Conservation (phyloP, 2,113 vertebrate genomes). For the Ovibos moschatus region DNA sequence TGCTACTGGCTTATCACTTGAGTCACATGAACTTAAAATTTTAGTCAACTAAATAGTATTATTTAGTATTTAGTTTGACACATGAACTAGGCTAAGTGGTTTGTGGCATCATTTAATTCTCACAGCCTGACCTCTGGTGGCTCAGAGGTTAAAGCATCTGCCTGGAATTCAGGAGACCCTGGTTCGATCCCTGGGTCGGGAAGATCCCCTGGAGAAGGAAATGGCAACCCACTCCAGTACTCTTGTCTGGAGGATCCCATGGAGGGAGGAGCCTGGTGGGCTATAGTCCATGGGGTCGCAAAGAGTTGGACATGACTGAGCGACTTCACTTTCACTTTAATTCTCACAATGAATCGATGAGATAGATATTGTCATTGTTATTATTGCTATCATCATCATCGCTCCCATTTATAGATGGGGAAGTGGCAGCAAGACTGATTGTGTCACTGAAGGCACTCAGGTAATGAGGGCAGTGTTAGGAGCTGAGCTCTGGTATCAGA, state of each 20-base stretch:
- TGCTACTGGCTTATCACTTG: background rate
- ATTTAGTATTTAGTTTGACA: background rate
- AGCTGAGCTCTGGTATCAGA: background rate
- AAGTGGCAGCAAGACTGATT: background rate
- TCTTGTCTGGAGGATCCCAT: too few species aligned
- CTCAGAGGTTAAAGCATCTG: too few species aligned
- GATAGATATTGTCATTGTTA: background rate
- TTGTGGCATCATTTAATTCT: background rate
- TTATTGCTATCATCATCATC: background rate
- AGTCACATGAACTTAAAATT: background rate
- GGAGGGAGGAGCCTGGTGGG: too few species aligned
- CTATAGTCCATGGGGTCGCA: too few species aligned
- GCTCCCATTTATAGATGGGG: background rate
- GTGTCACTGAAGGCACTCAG: too few species aligned
- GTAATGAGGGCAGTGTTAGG: accelerated
- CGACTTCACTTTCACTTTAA: background rate
- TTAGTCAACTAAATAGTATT: background rate
- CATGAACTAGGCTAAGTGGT: background rate
- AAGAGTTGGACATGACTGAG: accelerated
- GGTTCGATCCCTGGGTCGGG: too few species aligned
- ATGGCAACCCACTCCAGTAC: too few species aligned
- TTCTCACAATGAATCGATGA: background rate
- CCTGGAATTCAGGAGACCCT: too few species aligned
- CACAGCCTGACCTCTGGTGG: background rate
- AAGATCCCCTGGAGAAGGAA: too few species aligned